Evolutionary conservation across 1,140 invertebrate genomes (phyloP).

Genomic region (Danaus melanippus): DNA sequence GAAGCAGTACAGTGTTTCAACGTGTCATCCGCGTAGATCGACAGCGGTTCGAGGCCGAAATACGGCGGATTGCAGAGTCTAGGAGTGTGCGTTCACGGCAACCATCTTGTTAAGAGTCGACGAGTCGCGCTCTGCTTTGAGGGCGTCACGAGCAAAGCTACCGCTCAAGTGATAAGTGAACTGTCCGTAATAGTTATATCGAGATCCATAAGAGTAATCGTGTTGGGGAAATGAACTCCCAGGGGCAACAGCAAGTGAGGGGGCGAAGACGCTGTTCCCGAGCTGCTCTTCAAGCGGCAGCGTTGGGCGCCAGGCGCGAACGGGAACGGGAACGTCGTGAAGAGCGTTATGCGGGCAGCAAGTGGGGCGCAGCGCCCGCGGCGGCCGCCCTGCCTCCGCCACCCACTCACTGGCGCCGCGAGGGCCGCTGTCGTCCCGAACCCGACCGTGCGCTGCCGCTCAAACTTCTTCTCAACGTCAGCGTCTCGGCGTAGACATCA

Average conservation of each 20-base stretch:
- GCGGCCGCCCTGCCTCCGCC: slow-evolving; percentile 62
- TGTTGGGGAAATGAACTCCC: slow-evolving; percentile 44
- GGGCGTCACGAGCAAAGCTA: slow-evolving; percentile 31
- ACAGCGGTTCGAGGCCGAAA: slow-evolving; percentile 59
- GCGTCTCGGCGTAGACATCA: slow-evolving; percentile 39
- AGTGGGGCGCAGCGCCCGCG: slow-evolving; percentile 66
- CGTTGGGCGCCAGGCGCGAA: slow-evolving; percentile 29
- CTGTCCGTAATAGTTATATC: slow-evolving; percentile 35
- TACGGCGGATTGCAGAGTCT: slow-evolving; percentile 37
- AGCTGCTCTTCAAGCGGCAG: slow-evolving; percentile 26
- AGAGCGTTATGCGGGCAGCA: slow-evolving; percentile 62
- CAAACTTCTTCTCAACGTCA: slow-evolving; percentile 60
- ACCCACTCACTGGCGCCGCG: slow-evolving; percentile 64
- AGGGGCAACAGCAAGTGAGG: slow-evolving; percentile 35
- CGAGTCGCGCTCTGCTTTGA: slow-evolving; percentile 37
- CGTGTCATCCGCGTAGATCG: slow-evolving; percentile 66
- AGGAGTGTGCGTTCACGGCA: slow-evolving; percentile 31
- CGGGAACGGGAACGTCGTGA: slow-evolving; percentile 33
- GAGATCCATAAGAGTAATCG: slow-evolving; percentile 30
- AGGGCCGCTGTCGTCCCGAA: slow-evolving; percentile 52
- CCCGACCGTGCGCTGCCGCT: slow-evolving; percentile 55
- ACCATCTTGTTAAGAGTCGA: slow-evolving; percentile 52
- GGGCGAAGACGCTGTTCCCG: slow-evolving; percentile 33
- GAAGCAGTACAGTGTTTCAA: slow-evolving; percentile 64
- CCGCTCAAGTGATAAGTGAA: slow-evolving; percentile 56